phyloP scores from a whole-genome alignment of 2,113 vertebrate species.

The Zosterops japonicus region DNA sequence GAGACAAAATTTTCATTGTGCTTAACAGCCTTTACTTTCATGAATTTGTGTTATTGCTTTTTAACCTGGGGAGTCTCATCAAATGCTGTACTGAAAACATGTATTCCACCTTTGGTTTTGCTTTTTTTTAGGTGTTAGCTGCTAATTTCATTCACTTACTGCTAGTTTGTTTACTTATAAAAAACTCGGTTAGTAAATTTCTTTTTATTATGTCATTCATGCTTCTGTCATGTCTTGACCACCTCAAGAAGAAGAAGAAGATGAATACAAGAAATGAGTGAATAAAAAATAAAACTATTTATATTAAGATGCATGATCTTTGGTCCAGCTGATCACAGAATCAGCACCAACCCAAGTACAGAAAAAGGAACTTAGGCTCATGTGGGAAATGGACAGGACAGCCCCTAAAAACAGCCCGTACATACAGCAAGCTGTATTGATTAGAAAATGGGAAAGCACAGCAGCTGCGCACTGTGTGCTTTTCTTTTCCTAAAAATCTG shows the following conservation, averaged over 20 bases:
- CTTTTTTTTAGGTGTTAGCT: neutral
- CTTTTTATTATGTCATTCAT: neutral
- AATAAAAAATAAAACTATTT: neutral
- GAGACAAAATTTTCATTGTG: neutral
- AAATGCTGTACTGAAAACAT: neutral
- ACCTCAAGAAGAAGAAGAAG: neutral
- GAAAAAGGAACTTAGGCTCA: neutral
- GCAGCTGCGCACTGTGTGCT: neutral
- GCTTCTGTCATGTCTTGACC: neutral
- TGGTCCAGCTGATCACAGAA: neutral
- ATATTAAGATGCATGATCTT: neutral
- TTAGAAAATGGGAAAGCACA: neutral
- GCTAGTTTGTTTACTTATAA: neutral
- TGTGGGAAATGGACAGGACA: neutral
- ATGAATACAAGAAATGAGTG: neutral
- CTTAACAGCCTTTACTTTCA: neutral
- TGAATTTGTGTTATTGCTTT: neutral
- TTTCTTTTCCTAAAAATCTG: neutral
- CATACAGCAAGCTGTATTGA: fast-evolving
- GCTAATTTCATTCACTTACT: neutral
- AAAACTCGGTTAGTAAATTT: neutral
- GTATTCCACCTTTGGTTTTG: neutral
- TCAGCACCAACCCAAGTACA: neutral
- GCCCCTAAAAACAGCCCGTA: fast-evolving
- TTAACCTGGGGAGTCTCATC: neutral